Evolutionary conservation across 64 coral and sea anemone species (phyloP).

Genomic region (Platygyra sinensis): DNA sequence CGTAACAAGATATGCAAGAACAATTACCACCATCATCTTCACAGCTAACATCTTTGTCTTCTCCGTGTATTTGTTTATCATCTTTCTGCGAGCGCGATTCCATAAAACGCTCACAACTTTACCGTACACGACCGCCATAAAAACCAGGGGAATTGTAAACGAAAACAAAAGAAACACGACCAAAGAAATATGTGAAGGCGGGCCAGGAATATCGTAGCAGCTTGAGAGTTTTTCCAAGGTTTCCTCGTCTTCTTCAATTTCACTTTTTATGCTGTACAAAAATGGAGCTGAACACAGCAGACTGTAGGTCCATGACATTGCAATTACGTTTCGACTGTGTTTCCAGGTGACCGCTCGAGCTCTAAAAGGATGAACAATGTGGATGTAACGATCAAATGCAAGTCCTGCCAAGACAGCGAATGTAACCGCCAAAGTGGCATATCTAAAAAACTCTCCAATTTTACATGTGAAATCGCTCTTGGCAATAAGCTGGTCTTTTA

Average conservation of each 20-base stretch:
- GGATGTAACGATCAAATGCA: constrained; percentile 42
- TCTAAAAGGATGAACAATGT: constrained; percentile 26
- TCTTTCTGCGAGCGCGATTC: background rate
- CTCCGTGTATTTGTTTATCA: background rate
- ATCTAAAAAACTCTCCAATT: background rate
- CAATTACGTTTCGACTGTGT: constrained; percentile 26
- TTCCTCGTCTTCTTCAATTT: background rate
- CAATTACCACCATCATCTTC: constrained; percentile 50
- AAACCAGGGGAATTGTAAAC: constrained; percentile 32
- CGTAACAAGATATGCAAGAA: constrained; percentile 26
- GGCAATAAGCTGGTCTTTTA: background rate
- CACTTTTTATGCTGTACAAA: constrained; percentile 13
- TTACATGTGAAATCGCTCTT: constrained; percentile 6
- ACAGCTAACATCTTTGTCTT: constrained; percentile 2
- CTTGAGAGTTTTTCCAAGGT: background rate
- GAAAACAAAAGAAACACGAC: background rate
- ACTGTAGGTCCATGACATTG: constrained; percentile 25
- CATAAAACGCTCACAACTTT: constrained; percentile 12
- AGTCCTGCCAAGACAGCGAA: constrained; percentile 33
- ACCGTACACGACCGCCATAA: constrained; percentile 18
- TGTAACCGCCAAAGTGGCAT: constrained; percentile 30
- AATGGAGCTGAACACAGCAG: constrained; percentile 27
- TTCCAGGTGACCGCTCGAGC: constrained; percentile 39
- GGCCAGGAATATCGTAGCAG: background rate
- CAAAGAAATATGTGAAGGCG: constrained; percentile 17